A percentile compares a stretch with the other conserved stretches of the same genome.
Evolutionary conservation across 2,888 invertebrate genomes (phyloP).

Genomic region (Temnothorax unifasciatus): DNA sequence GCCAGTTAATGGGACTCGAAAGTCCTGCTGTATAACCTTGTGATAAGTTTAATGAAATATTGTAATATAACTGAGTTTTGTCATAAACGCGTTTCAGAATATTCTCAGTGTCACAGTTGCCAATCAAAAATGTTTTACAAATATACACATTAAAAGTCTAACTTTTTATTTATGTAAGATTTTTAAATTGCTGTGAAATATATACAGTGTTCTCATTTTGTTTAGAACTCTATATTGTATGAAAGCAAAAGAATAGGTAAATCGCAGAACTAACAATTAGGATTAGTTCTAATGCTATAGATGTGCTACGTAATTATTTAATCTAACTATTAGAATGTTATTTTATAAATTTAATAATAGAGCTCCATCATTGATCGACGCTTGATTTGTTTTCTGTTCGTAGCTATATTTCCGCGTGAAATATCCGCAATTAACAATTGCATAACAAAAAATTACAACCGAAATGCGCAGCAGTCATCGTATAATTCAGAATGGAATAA

Average conservation of each 20-base stretch:
- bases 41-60: constrained; percentile 37
- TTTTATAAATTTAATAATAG: background rate
- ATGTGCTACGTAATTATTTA: background rate
- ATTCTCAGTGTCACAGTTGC: background rate
- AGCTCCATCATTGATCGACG: background rate
- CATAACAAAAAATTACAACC: background rate
- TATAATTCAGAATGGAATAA: background rate
- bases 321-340: background rate
- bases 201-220: background rate
- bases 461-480: background rate
- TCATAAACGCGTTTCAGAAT: background rate
- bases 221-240: background rate
- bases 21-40: constrained; percentile 16
- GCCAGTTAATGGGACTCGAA: constrained; percentile 35
- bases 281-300: background rate
- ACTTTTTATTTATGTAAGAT: background rate
- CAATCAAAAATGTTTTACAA: background rate
- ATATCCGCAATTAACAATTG: background rate
- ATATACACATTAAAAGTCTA: background rate
- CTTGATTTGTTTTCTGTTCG: background rate
- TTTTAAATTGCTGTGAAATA: background rate
- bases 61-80: background rate
- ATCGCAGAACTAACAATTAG: background rate
- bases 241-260: background rate
- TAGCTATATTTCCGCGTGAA: background rate